These are phyloP conservation scores for Aegithalos caudatus DNA, from an alignment of 2,113 vertebrate genomes.

Conservation along the genomic window DNA sequence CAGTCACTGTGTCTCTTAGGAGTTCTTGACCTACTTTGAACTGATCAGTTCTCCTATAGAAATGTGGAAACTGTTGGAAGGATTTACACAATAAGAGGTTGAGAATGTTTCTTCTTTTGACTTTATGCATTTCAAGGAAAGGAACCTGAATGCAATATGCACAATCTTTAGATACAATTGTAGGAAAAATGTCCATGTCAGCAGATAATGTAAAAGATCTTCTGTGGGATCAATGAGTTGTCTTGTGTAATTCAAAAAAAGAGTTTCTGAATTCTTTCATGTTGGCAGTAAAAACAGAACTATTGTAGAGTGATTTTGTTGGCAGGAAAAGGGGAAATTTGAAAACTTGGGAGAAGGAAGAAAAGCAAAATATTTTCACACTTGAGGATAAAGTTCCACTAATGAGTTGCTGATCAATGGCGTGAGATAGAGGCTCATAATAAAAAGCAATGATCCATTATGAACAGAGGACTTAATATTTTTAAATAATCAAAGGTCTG, in stretches of 20 bases:
- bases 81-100: slow-evolving; percentile 44
- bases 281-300: background rate
- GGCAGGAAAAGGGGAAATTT: background rate
- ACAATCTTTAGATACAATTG: slow-evolving; percentile 7
- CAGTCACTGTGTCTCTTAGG: slow-evolving; percentile 67
- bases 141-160: background rate
- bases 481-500: background rate
- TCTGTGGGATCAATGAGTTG: background rate
- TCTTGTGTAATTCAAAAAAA: background rate
- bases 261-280: background rate
- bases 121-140: slow-evolving; percentile 35
- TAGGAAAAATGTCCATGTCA: background rate
- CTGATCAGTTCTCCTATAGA: slow-evolving; percentile 53
- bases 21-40: slow-evolving; percentile 75
- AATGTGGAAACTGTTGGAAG: slow-evolving; percentile 39
- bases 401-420: background rate
- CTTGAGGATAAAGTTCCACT: background rate
- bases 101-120: slow-evolving; percentile 47
- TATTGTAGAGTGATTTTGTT: background rate
- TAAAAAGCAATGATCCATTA: background rate
- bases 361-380: background rate
- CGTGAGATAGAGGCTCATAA: background rate
- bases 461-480: background rate
- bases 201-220: background rate
- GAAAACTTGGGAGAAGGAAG: background rate